Base-by-base conservation (phyloP, 2,888 invertebrate species). In the Allophyes oxyacanthae region DNA sequence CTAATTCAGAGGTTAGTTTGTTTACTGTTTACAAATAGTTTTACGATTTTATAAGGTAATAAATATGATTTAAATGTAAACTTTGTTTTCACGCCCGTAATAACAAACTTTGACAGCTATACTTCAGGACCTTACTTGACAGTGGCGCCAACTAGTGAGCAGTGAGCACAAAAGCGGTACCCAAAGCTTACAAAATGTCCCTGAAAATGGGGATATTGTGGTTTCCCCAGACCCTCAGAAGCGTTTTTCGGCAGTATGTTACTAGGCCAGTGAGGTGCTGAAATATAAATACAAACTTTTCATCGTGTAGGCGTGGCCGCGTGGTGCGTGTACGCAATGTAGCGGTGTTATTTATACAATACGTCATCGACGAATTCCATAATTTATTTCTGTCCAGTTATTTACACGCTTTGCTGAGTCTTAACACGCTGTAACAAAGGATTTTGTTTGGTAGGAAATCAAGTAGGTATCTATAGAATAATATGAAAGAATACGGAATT, bases 281-380 rank as follows among this genome's bases (percentile, higher is more conserved):
- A 62, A 62, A 70, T 48, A 56, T 55, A 58, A 52, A 34, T 45
- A 45, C 7, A 53, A 53, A 33, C 49, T 10, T 53, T 42, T 57
- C 6, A 28, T 7, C 8, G 56, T 34, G 68, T 67, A 41, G 72
- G 75, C 52, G 63, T 32, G 45, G 7, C 55, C 20, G 75, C 52
- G 63, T 34, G 45, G 7, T 56, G 57, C 55, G 56, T 59, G 42
- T 64, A 75, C 59, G 61, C 56, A 59, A 14, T 50, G 40, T 52
- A 54, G 46, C 9, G 44, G 53, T 56, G 26, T 42, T 57, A 36
- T 20, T 20, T 50, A 59, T 50, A 52, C 36, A 33, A 43, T 59
- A 76, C 77, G 77, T 75, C 75, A 75, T 46, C 41, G 38, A 43
- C 57, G 42, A 71, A 76, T 74, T 65, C 72, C 62, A 62, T 76